Conservation (phyloP, 37 sponge, comb jelly and placozoan species). For the Agelas oroides region DNA sequence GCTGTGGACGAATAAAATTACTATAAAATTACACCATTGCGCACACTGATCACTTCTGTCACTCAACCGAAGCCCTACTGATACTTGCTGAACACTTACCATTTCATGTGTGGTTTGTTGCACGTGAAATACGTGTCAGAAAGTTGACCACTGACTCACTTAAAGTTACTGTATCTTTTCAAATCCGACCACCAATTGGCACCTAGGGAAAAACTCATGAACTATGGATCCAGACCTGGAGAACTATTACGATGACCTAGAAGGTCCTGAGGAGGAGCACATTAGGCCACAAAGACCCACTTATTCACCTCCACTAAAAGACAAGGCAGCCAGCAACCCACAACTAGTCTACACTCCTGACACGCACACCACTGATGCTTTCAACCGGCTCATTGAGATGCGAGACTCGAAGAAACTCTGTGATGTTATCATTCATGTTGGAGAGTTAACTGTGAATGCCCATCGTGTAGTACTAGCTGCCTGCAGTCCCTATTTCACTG, state of each 20-base stretch:
- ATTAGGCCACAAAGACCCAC: conserved; percentile 16
- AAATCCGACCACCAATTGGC: too few species aligned
- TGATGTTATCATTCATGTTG: conserved; percentile 84
- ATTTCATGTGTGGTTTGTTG: too few species aligned
- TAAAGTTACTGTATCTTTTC: too few species aligned
- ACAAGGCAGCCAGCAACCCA: not conserved
- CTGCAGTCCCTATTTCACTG: conserved; percentile 87
- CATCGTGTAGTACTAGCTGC: conserved; percentile 91
- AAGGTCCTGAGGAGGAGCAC: conserved; percentile 58
- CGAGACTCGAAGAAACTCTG: conserved; percentile 72
- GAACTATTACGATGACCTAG: conserved; percentile 53
- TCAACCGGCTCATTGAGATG: conserved; percentile 26
- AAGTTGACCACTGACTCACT: too few species aligned
- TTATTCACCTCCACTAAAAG: not conserved
- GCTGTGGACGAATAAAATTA: too few species aligned
- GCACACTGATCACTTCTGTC: too few species aligned
- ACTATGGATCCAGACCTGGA: not conserved
- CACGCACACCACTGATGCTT: conserved; percentile 28
- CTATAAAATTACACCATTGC: too few species aligned
- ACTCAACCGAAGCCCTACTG: too few species aligned
- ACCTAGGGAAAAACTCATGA: too few species aligned
- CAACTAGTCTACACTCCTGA: conserved; percentile 57
- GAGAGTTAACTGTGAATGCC: conserved; percentile 54
- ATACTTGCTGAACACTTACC: too few species aligned
- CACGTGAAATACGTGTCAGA: too few species aligned